Conservation (phyloP, 1,140 invertebrate genomes). For the Acarapis woodi region DNA sequence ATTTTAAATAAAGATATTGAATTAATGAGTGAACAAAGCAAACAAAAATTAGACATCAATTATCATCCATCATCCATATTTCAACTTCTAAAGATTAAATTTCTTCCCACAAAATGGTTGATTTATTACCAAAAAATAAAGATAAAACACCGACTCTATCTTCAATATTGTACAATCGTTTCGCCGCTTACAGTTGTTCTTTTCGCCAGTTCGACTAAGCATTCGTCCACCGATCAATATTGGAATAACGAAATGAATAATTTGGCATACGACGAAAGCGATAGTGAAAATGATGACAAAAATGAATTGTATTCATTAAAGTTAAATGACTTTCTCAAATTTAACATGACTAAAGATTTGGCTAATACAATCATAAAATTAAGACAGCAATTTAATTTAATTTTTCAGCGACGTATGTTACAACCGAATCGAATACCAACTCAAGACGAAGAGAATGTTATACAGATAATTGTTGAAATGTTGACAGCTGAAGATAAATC, state of each 20-base stretch:
- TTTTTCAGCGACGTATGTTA: slow-evolving; percentile 38
- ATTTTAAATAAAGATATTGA: slow-evolving; percentile 35
- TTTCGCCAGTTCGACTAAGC: slow-evolving; percentile 27
- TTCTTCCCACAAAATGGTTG: not conserved
- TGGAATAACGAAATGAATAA: not conserved
- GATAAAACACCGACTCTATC: slow-evolving; percentile 22
- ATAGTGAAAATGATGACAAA: slow-evolving; percentile 29
- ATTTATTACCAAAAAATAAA: slow-evolving; percentile 16
- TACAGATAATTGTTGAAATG: slow-evolving; percentile 32
- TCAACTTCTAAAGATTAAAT: not conserved
- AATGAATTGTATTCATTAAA: slow-evolving; percentile 28
- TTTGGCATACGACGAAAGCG: slow-evolving; percentile 19
- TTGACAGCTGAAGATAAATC: slow-evolving; percentile 38
- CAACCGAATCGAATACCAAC: slow-evolving; percentile 30
- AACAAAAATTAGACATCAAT: not conserved
- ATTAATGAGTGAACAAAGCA: no score
- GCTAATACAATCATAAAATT: slow-evolving; percentile 34
- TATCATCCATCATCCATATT: not conserved
- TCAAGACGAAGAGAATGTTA: slow-evolving; percentile 35
- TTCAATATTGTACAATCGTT: slow-evolving; percentile 40
- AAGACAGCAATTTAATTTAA: slow-evolving; percentile 41
- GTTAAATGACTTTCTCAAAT: slow-evolving; percentile 51
- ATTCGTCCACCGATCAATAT: not conserved
- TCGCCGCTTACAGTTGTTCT: slow-evolving; percentile 45
- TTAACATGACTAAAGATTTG: slow-evolving; percentile 30